Evolutionary conservation across 1,140 invertebrate species (phyloP).

Genomic region (Magallana angulata): DNA sequence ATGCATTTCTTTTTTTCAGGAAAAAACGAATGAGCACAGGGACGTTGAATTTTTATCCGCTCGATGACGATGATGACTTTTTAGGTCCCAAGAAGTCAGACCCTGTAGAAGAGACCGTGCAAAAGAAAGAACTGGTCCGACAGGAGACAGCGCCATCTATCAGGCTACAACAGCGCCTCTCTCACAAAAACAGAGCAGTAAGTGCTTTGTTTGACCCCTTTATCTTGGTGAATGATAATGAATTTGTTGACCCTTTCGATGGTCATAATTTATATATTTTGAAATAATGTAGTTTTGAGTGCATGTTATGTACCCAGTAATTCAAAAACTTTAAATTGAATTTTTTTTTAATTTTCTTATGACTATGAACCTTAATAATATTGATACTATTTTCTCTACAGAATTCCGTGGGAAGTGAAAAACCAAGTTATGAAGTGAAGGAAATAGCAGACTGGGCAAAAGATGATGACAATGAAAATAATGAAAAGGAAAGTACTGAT

Average conservation of each 20-base stretch:
- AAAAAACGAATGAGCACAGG: conserved; percentile 73
- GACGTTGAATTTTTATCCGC: conserved; percentile 68
- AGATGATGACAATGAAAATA: conserved; percentile 49
- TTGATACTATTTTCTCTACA: background rate
- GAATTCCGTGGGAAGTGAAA: conserved; percentile 50
- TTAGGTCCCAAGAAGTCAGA: background rate
- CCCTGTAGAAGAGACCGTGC: conserved; percentile 18
- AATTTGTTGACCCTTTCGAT: no score
- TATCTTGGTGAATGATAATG: no score
- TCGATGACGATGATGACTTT: conserved; percentile 67
- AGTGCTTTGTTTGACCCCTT: background rate
- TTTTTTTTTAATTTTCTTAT: no score
- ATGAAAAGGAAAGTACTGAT: conserved; percentile 43
- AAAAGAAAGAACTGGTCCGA: background rate
- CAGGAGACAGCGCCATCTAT: conserved; percentile 34
- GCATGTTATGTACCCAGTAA: no score
- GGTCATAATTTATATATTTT: no score
- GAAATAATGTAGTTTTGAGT: no score
- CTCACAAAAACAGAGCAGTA: conserved; percentile 32
- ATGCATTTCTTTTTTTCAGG: conserved; percentile 61
- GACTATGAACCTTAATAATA: no score
- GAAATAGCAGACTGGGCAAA: conserved; percentile 50
- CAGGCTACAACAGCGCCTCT: conserved; percentile 15
- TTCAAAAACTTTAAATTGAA: no score
- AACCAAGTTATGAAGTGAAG: conserved; percentile 3